Base-by-base conservation (phyloP, 2,113 vertebrate species). In the Sialia sialis region DNA sequence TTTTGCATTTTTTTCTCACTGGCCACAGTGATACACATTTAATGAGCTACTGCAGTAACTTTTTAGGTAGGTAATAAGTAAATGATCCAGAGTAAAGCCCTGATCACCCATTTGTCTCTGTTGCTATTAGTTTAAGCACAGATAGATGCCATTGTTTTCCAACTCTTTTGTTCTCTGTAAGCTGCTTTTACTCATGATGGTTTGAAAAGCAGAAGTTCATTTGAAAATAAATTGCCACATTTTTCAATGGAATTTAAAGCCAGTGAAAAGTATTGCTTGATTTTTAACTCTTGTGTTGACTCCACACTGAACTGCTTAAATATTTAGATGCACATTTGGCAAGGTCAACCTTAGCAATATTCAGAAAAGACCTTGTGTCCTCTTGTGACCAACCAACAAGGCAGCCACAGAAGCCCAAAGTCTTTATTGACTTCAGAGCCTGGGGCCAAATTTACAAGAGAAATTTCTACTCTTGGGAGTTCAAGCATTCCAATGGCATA, bases 71-170 rank as follows among this genome's bases (percentile, higher is more conserved):
- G 62, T 97, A 97, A 97, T 87, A 38, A 48, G 95, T 98, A 64
- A 98, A 88, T 91, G 55, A 97, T 97, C 96, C 95, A 76, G 94
- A 95, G 59, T 73, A 97, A 97, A 98, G 89, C 96, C 96, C 95
- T 94, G 49, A 25, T 51, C 52, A 41, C 13, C 34, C 67, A 39
- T 82, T 93, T 55, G 14, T 90, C 39, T 80, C 55, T 5, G 4
- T 4, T 69, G 49, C 62, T 63, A 3, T 73, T 68, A 43, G 43
- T 38, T 68, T 82, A 66, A 84, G 36, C 55, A 73, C 44, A 58
- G 68, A 58, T 4, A 66, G 59, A 90, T 55, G 16, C 84, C 4
- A 3, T 64, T 46, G 62, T 34, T 94, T 84, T 55, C 55, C 63
- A 69, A 1, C 17, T 43, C 49, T 41, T 90, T 91, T 90, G 64